Evolutionary conservation across 2,888 invertebrate species (phyloP).

Genomic region (Nineta flava): DNA sequence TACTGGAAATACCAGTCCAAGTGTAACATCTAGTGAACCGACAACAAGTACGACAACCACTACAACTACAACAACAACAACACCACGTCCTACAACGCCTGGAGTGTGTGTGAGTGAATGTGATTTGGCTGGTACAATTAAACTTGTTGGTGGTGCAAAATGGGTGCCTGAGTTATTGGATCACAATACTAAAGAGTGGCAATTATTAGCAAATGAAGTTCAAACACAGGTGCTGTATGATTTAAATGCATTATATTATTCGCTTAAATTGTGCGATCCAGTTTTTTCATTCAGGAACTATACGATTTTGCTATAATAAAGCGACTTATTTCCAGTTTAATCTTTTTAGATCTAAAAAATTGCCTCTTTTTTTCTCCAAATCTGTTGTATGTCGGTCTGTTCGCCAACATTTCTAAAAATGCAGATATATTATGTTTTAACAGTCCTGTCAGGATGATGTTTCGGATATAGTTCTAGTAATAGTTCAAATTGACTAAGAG

Average conservation of each 20-base stretch:
- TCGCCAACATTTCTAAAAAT: no score
- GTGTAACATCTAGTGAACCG: conserved; percentile 38
- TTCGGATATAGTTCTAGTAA: no score
- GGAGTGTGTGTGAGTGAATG: conserved; percentile 64
- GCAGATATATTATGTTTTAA: no score
- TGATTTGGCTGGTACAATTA: conserved; percentile 73
- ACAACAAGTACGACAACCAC: conserved; percentile 46
- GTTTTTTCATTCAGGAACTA: no score
- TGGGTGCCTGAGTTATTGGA: conserved; percentile 79
- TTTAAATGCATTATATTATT: conserved; percentile 10
- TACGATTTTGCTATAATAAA: no score
- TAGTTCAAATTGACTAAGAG: no score
- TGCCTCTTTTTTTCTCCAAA: no score
- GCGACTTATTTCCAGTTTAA: no score
- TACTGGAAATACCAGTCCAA: conserved; percentile 25
- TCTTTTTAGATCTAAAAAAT: no score
- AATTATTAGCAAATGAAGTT: conserved; percentile 63
- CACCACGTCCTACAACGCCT: conserved; percentile 54
- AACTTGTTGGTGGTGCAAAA: conserved; percentile 61
- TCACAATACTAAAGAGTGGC: conserved; percentile 77
- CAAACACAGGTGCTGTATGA: conserved; percentile 48
- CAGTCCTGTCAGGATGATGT: no score
- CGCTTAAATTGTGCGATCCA: neutral
- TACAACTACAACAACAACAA: conserved; percentile 55
- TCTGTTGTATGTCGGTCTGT: no score